Conservation (phyloP, 92 coral and sea anemone genomes). For the Parazoanthus atlanticus region DNA sequence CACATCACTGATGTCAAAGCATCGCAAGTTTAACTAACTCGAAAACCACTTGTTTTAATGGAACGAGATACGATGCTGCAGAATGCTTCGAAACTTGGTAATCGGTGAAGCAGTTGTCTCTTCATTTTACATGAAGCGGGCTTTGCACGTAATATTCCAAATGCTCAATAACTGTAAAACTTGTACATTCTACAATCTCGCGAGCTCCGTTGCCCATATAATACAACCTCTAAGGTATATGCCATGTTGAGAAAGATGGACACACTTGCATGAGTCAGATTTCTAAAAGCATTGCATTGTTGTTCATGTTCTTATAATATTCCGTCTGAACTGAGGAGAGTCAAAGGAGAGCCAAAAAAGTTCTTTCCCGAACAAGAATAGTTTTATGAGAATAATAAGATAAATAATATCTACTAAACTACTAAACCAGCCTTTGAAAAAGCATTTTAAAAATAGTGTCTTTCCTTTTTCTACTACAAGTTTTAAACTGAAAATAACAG, state of each 20-base stretch:
- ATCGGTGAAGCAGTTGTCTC: neutral
- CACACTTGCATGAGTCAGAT: neutral
- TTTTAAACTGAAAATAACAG: too few relatives aligned
- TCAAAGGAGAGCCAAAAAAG: too few relatives aligned
- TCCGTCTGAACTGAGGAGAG: too few relatives aligned
- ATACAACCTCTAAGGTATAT: neutral
- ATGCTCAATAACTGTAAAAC: too few relatives aligned
- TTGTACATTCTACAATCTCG: neutral
- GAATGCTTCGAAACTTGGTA: neutral
- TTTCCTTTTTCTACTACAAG: neutral
- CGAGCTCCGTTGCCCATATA: neutral
- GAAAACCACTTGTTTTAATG: neutral
- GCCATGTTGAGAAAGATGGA: neutral
- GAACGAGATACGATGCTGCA: neutral
- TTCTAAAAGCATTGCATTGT: neutral
- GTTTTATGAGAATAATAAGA: too few relatives aligned
- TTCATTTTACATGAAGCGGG: neutral
- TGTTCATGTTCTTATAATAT: too few relatives aligned
- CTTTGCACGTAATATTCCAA: neutral
- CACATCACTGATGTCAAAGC: too few relatives aligned
- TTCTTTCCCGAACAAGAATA: too few relatives aligned
- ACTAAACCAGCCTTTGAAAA: too few relatives aligned
- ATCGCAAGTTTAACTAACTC: too few relatives aligned
- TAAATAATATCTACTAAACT: neutral
- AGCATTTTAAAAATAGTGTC: neutral